phyloP scores from a whole-genome alignment of 2,888 invertebrate species.

The Lasioglossum zephyrum region DNA sequence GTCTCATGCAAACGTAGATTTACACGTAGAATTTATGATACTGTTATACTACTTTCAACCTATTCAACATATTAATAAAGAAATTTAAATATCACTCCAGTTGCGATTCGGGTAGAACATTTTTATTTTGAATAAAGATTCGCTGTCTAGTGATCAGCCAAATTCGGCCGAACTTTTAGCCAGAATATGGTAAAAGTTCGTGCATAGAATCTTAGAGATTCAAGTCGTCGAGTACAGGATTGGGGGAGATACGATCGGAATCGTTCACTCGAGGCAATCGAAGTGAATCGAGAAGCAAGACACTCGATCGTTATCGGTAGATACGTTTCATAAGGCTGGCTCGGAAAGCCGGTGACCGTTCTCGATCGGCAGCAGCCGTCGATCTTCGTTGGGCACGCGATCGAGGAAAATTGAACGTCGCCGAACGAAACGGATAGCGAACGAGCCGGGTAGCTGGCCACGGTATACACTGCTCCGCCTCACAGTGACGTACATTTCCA shows the following conservation, averaged over 20 bases:
- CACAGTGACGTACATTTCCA: slow-evolving; percentile 47
- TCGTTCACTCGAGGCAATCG: neutral
- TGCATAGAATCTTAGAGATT: neutral
- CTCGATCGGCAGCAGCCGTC: slow-evolving; percentile 1
- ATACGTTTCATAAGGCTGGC: slow-evolving; percentile 40
- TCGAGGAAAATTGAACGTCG: slow-evolving; percentile 57
- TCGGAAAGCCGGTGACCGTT: slow-evolving; percentile 23
- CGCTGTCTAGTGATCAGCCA: neutral
- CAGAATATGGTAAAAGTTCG: neutral
- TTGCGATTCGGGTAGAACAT: no score
- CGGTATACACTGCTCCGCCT: neutral
- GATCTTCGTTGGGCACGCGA: slow-evolving; percentile 30
- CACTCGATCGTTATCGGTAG: slow-evolving; percentile 4
- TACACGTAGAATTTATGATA: no score
- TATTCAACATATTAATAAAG: no score
- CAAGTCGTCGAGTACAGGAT: neutral
- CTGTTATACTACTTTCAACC: no score
- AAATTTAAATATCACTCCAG: no score
- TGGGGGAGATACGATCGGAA: neutral
- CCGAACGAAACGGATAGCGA: slow-evolving; percentile 48
- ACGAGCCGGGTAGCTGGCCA: neutral
- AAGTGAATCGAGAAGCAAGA: neutral
- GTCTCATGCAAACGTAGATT: neutral
- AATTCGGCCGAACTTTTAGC: neutral
- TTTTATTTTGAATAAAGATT: no score